Conservation (phyloP, 2,888 invertebrate genomes). For the Chymomyza procnemis region DNA sequence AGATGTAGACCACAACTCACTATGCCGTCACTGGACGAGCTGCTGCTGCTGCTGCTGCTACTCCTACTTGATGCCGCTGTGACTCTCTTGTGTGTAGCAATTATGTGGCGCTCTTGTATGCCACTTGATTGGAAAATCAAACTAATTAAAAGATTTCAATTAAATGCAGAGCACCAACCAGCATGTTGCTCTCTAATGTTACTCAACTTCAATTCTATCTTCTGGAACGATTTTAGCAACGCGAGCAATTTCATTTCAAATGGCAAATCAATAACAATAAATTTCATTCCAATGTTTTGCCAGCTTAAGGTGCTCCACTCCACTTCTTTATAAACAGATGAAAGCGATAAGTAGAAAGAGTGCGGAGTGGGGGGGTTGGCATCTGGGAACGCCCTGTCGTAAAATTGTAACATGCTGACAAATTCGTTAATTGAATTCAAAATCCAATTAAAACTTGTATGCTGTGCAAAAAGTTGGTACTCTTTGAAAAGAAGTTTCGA, state of each 20-base stretch:
- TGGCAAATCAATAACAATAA: constrained; percentile 74
- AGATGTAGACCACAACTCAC: background rate
- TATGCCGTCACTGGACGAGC: background rate
- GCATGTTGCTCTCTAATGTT: background rate
- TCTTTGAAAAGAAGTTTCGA: constrained; percentile 55
- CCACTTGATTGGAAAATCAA: constrained; percentile 74
- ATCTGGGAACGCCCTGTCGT: constrained; percentile 41
- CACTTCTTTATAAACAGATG: background rate
- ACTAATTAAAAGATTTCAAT: constrained; percentile 77
- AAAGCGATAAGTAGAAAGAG: background rate
- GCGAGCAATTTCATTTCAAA: constrained; percentile 65
- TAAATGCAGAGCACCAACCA: constrained; percentile 45
- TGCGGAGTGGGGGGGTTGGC: background rate
- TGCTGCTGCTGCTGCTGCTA: background rate
- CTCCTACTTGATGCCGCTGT: constrained; percentile 1
- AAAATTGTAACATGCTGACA: constrained; percentile 70
- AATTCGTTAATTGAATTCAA: constrained; percentile 77
- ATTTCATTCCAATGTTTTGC: constrained; percentile 34
- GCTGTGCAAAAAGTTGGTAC: constrained; percentile 54
- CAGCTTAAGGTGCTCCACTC: background rate
- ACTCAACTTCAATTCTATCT: background rate
- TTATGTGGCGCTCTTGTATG: constrained; percentile 18
- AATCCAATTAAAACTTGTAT: constrained; percentile 77
- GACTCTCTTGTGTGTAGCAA: background rate
- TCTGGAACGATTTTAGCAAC: constrained; percentile 15